Evolutionary conservation across 1,140 invertebrate genomes (phyloP).

Genomic region (Aporrectodea caliginosa): DNA sequence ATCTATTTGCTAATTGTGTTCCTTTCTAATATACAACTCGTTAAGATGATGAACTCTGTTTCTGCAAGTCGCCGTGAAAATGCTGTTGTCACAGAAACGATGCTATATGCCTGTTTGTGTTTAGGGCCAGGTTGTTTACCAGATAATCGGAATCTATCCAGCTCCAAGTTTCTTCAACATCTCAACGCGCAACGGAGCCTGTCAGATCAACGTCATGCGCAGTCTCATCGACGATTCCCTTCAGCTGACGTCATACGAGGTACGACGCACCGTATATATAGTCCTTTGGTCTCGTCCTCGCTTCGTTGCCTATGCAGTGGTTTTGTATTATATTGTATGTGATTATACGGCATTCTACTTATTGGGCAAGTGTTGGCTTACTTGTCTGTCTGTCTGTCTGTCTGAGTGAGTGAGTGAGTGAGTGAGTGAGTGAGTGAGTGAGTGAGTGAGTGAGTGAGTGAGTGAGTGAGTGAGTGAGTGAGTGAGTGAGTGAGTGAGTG

Average conservation of each 20-base stretch:
- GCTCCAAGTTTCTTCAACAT: slow-evolving; percentile 27
- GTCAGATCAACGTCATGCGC: slow-evolving; percentile 4
- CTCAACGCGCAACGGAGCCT: background rate
- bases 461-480: slow-evolving; percentile 30
- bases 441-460: slow-evolving; percentile 32
- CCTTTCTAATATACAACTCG: too few relatives aligned
- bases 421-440: slow-evolving; percentile 32
- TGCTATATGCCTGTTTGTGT: too few relatives aligned
- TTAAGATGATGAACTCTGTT: too few relatives aligned
- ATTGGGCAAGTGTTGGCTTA: background rate
- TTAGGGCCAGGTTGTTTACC: slow-evolving; percentile 35
- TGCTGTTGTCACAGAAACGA: too few relatives aligned
- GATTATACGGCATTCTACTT: too few relatives aligned
- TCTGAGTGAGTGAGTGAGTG: slow-evolving; percentile 30
- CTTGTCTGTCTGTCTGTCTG: background rate
- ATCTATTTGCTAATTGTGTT: too few relatives aligned
- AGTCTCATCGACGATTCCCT: slow-evolving; percentile 15
- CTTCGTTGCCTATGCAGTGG: too few relatives aligned
- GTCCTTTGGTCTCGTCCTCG: too few relatives aligned
- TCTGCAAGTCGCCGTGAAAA: too few relatives aligned
- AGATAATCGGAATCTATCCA: slow-evolving; percentile 24
- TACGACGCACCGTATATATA: background rate
- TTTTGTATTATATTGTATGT: too few relatives aligned
- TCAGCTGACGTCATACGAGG: slow-evolving; percentile 17
- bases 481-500: slow-evolving; percentile 17